Evolutionary conservation across 1,140 invertebrate genomes (phyloP).

Genomic region (Drosophila dunni): DNA sequence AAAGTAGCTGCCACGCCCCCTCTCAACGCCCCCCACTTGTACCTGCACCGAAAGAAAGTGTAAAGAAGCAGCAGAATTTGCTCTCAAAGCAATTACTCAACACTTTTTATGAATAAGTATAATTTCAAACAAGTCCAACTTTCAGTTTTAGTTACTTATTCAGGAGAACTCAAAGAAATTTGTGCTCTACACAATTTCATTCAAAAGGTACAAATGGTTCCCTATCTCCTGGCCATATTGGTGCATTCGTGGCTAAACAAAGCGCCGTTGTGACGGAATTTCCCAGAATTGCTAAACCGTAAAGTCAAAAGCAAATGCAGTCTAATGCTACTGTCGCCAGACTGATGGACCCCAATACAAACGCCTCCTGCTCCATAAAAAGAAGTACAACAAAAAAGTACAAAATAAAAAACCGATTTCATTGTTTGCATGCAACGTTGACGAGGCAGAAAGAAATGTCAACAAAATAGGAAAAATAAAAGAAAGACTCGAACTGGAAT

Average conservation of each 20-base stretch:
- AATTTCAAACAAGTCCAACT: no score
- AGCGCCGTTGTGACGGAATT: conserved; percentile 53
- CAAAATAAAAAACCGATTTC: conserved; percentile 29
- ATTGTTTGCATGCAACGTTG: conserved; percentile 75
- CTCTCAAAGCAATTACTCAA: no score
- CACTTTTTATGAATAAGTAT: no score
- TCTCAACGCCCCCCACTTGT: no score
- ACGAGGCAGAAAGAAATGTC: conserved; percentile 70
- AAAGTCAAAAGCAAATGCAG: conserved; percentile 61
- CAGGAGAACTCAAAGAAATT: neutral
- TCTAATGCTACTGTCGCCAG: conserved; percentile 76
- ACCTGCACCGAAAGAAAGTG: neutral
- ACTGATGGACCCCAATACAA: conserved; percentile 19
- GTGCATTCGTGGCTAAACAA: conserved; percentile 36
- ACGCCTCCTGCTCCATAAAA: conserved; percentile 19
- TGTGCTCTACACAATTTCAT: conserved; percentile 7
- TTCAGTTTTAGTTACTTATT: no score
- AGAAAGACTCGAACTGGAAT: conserved; percentile 43
- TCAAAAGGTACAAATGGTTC: neutral
- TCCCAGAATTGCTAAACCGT: conserved; percentile 59
- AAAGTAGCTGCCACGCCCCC: conserved; percentile 5
- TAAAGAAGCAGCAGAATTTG: no score
- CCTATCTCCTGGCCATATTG: conserved; percentile 10
- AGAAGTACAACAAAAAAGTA: conserved; percentile 13
- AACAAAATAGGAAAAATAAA: conserved; percentile 49